Conservation (phyloP, 2,888 invertebrate genomes). For the Therioaphis trifolii region DNA sequence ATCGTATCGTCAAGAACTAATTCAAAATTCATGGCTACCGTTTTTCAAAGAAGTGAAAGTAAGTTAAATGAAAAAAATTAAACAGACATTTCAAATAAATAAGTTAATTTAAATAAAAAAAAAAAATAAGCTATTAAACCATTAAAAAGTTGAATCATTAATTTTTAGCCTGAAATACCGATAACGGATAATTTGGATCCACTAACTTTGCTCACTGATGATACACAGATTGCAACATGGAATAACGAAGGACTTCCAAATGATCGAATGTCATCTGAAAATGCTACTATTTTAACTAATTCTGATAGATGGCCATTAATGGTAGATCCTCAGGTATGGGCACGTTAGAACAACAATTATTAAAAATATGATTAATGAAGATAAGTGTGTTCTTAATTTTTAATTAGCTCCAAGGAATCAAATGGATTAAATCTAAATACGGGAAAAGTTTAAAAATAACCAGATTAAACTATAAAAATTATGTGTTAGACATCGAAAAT, state of each 20-base stretch:
- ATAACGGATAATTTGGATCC: conserved; percentile 84
- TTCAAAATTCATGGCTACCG: conserved; percentile 85
- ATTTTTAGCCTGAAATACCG: conserved; percentile 78
- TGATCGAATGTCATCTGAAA: conserved; percentile 94
- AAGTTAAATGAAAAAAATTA: conserved; percentile 63
- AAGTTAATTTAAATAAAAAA: no score
- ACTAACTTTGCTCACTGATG: conserved; percentile 87
- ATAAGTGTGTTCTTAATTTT: background rate
- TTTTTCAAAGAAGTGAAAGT: conserved; percentile 77
- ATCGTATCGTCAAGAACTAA: conserved; percentile 81
- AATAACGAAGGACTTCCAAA: conserved; percentile 93
- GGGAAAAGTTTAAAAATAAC: conserved; percentile 79
- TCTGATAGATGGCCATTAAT: conserved; percentile 94
- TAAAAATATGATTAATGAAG: background rate
- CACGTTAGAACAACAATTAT: no score
- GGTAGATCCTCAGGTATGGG: conserved; percentile 86
- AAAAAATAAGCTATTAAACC: background rate
- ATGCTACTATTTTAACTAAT: conserved; percentile 89
- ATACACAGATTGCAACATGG: conserved; percentile 92
- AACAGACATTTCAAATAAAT: background rate
- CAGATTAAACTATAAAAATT: conserved; percentile 83
- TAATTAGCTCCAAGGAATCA: conserved; percentile 80
- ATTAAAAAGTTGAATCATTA: background rate
- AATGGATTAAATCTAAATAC: conserved; percentile 94
- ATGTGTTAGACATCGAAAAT: conserved; percentile 84